Conservation (phyloP, 2,888 invertebrate genomes). For the Esperia sulphurella region DNA sequence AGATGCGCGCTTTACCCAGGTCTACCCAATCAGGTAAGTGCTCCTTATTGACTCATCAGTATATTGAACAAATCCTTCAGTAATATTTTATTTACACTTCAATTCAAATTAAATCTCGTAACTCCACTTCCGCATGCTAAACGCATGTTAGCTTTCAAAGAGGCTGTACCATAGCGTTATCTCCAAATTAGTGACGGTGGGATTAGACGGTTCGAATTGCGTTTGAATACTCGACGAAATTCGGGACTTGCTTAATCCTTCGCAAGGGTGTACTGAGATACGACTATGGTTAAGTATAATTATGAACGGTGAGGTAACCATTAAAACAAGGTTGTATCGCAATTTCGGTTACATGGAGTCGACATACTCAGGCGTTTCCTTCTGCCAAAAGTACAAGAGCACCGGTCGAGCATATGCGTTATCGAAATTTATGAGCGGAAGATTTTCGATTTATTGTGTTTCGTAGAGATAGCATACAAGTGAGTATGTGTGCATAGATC, state of each 20-base stretch:
- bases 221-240: slow-evolving; percentile 21
- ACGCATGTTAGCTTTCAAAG: slow-evolving; percentile 37
- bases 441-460: too few relatives aligned
- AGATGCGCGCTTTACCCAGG: too few relatives aligned
- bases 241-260: slow-evolving; percentile 38
- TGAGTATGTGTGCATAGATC: too few relatives aligned
- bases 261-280: slow-evolving; percentile 41
- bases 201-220: slow-evolving; percentile 39
- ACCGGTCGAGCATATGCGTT: too few relatives aligned
- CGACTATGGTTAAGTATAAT: slow-evolving; percentile 26
- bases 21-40: neutral
- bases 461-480: too few relatives aligned
- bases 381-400: too few relatives aligned
- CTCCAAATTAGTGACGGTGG: slow-evolving; percentile 50
- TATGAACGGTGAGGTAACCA: neutral
- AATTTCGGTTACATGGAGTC: too few relatives aligned
- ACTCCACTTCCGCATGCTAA: slow-evolving; percentile 22
- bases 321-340: too few relatives aligned
- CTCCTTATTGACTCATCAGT: slow-evolving; percentile 16
- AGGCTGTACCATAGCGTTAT: slow-evolving; percentile 37
- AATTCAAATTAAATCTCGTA: slow-evolving; percentile 40
- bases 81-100: slow-evolving; percentile 6
- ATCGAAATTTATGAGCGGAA: too few relatives aligned
- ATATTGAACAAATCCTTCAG: slow-evolving; percentile 26
- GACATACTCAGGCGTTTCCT: too few relatives aligned